These are phyloP conservation scores for Blastobasis lacticolella DNA, from an alignment of 2,888 invertebrate genomes.

Conservation along the genomic window DNA sequence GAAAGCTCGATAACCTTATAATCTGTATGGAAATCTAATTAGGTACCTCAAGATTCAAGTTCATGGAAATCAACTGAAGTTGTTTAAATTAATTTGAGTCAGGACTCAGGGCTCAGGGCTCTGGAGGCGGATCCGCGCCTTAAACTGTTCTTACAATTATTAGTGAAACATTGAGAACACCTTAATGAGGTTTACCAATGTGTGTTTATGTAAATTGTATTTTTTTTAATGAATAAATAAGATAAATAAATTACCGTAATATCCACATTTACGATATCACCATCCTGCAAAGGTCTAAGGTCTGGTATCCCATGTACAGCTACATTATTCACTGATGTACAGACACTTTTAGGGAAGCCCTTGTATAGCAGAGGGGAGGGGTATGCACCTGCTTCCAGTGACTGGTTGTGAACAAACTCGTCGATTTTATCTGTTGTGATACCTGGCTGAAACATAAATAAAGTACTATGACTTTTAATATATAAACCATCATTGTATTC, in stretches of 20 bases:
- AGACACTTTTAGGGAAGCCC: slow-evolving; percentile 91
- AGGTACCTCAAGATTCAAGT: too few relatives aligned
- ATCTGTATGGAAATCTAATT: too few relatives aligned
- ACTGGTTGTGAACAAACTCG: slow-evolving; percentile 79
- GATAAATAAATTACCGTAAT: slow-evolving; percentile 79
- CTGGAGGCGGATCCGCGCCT: too few relatives aligned
- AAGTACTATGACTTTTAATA: neutral
- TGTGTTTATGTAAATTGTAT: neutral
- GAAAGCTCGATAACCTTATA: too few relatives aligned
- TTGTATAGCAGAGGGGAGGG: slow-evolving; percentile 92
- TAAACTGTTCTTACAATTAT: too few relatives aligned
- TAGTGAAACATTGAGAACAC: too few relatives aligned
- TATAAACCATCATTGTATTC: too few relatives aligned
- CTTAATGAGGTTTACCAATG: neutral
- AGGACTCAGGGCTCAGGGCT: too few relatives aligned
- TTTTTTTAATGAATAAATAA: neutral
- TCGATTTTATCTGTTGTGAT: slow-evolving; percentile 91
- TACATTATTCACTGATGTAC: slow-evolving; percentile 93
- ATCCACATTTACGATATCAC: slow-evolving; percentile 94
- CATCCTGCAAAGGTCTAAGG: slow-evolving; percentile 82
- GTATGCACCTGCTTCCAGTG: slow-evolving; percentile 83
- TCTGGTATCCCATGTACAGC: slow-evolving; percentile 96
- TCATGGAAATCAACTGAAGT: too few relatives aligned
- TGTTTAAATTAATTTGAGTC: too few relatives aligned
- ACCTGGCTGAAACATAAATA: slow-evolving; percentile 74